These are phyloP conservation scores for Mormyrus proboscirostris DNA, from an alignment of 2,797 vertebrate species.

Conservation along the genomic window DNA sequence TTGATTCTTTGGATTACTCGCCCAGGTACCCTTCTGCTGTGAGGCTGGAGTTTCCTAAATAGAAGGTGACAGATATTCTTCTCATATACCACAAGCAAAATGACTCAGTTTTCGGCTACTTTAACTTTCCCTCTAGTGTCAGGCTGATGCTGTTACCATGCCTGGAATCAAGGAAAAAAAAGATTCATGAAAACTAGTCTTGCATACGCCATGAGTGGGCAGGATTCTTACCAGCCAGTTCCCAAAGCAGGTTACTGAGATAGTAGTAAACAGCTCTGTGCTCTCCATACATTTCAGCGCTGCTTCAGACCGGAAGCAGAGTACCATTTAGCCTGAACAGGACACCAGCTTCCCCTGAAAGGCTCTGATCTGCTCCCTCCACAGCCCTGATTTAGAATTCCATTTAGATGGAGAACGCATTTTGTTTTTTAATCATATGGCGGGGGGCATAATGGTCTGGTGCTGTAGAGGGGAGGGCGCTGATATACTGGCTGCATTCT, in stretches of 20 bases:
- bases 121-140: not conserved
- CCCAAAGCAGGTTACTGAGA: not conserved
- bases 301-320: not conserved
- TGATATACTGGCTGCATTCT: constrained; percentile 12
- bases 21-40: not conserved
- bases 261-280: constrained; percentile 39
- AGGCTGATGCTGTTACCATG: not conserved
- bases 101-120: not conserved
- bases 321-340: not conserved
- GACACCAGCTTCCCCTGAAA: not conserved
- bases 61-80: not conserved
- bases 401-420: constrained; percentile 16
- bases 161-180: not conserved
- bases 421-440: constrained; percentile 20
- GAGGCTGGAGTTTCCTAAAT: not conserved
- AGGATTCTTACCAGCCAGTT: not conserved
- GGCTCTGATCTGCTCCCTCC: not conserved
- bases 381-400: not conserved
- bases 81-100: not conserved
- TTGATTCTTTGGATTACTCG: not conserved
- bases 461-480: not conserved
- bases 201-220: not conserved
- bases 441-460: constrained; percentile 9
- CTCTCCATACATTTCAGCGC: constrained; percentile 26
- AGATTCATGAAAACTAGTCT: not conserved